Evolutionary conservation across 2,888 invertebrate genomes (phyloP).

Genomic region (Drosophila atripex): DNA sequence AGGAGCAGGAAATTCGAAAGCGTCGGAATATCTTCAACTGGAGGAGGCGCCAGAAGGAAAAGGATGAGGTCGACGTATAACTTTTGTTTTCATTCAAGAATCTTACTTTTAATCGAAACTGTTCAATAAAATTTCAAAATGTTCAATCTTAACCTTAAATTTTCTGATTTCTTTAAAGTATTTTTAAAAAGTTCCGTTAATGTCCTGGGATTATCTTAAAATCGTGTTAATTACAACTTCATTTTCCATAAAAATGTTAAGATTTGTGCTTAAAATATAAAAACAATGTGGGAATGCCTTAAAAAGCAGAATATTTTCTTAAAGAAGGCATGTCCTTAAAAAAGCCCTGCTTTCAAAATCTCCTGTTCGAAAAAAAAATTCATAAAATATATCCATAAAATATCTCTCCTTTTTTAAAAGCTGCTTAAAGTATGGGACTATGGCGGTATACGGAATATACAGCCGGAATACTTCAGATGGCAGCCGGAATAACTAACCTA

Average conservation of each 20-base stretch:
- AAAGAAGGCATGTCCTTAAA: neutral
- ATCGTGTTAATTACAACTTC: neutral
- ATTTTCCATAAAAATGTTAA: neutral
- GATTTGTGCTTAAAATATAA: neutral
- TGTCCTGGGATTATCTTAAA: neutral
- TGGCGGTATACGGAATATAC: neutral
- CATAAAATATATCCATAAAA: neutral
- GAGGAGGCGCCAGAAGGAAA: neutral
- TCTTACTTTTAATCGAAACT: neutral
- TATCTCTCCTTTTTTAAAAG: neutral
- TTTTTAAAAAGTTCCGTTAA: neutral
- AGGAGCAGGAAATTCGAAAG: neutral
- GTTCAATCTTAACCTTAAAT: neutral
- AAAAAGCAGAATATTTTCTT: too few relatives aligned
- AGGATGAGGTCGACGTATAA: neutral
- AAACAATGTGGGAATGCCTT: neutral
- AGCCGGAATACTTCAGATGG: constrained; percentile 25
- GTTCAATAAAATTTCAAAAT: neutral
- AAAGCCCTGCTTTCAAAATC: neutral
- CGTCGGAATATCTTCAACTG: neutral
- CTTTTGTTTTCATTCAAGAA: neutral
- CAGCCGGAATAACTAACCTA: constrained; percentile 11
- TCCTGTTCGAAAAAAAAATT: neutral
- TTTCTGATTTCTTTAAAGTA: neutral
- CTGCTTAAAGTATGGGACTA: neutral